A percentile compares a stretch with the other conserved stretches of the same genome.
Conservation (phyloP, 2,113 vertebrate genomes). For the Dasypus novemcinctus region DNA sequence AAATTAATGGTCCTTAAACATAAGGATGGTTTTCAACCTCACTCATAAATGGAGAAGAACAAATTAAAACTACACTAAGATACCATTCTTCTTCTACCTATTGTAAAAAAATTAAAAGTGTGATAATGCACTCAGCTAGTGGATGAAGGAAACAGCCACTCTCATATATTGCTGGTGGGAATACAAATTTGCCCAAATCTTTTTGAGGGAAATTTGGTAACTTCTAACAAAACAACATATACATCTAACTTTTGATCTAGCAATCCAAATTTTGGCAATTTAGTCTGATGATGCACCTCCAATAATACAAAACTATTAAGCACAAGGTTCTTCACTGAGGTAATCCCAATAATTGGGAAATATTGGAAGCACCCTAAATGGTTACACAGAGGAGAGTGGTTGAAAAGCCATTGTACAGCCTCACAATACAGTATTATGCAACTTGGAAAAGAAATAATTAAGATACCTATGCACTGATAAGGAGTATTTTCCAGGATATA, state of each 20-base stretch:
- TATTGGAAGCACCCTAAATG: neutral
- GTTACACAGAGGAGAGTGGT: neutral
- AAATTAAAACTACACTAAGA: neutral
- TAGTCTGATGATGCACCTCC: neutral
- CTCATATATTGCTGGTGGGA: neutral
- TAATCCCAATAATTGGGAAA: neutral
- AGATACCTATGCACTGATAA: neutral
- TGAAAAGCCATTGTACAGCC: neutral
- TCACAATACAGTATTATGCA: neutral
- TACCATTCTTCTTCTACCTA: neutral
- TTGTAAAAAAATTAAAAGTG: too few species aligned
- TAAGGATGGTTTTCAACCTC: neutral
- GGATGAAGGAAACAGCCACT: neutral
- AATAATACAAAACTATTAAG: neutral
- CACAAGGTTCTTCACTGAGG: neutral
- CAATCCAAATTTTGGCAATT: neutral
- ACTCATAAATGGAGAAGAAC: neutral
- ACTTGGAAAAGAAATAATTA: neutral
- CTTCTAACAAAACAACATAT: neutral
- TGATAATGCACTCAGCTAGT: neutral
- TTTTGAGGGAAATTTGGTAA: neutral
- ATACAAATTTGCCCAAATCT: too few species aligned
- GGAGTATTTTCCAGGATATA: neutral
- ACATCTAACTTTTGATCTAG: neutral
- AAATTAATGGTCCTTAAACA: neutral